phyloP scores from a whole-genome alignment of 2,797 vertebrate genomes.

The Sebastes hubbsi region DNA sequence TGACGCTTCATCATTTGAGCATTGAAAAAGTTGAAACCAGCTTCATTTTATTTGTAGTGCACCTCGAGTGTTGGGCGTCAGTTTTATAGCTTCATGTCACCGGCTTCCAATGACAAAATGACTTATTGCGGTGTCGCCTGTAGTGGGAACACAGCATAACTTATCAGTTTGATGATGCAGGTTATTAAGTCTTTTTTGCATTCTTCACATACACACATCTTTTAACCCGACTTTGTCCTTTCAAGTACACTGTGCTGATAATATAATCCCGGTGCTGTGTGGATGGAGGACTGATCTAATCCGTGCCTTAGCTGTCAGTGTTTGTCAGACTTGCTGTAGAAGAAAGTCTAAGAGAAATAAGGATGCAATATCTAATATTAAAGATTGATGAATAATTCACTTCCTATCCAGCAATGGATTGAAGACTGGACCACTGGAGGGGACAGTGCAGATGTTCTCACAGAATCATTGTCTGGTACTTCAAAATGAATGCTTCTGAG shows the following conservation, averaged over 20 bases:
- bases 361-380: not conserved
- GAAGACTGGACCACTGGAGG: not conserved
- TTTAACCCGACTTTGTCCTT: not conserved
- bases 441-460: constrained; percentile 28
- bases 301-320: not conserved
- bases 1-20: too few relatives aligned
- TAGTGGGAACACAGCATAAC: too few relatives aligned
- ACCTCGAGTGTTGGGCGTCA: too few relatives aligned
- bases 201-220: too few relatives aligned
- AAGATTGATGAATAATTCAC: not conserved
- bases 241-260: not conserved
- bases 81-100: too few relatives aligned
- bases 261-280: not conserved
- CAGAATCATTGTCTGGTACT: constrained; percentile 24
- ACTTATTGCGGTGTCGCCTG: too few relatives aligned
- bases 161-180: too few relatives aligned
- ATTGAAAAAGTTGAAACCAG: too few relatives aligned
- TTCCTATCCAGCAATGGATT: not conserved
- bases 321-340: not conserved
- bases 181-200: too few relatives aligned
- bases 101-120: too few relatives aligned
- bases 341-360: not conserved
- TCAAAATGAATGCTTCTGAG: constrained; percentile 21
- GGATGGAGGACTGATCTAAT: not conserved
- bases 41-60: too few relatives aligned